Conservation (phyloP, 2,113 vertebrate genomes). For the Paratilapia polleni region DNA sequence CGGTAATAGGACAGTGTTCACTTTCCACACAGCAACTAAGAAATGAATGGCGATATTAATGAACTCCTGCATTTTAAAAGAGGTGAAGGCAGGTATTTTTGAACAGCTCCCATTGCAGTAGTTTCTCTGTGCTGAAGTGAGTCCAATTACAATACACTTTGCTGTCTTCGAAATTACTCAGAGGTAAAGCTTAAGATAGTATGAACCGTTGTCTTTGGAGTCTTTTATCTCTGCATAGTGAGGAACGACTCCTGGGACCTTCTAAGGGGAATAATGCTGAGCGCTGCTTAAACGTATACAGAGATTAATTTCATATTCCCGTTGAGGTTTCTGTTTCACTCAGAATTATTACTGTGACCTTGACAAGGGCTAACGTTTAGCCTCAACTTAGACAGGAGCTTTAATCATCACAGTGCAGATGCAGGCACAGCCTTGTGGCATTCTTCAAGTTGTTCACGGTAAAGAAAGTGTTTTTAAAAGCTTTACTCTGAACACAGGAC, state of each 20-base stretch:
- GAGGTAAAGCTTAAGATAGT: constrained; percentile 48
- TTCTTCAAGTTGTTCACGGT: constrained; percentile 34
- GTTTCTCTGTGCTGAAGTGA: constrained; percentile 20
- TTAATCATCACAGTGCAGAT: constrained; percentile 63
- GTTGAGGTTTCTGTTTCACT: constrained; percentile 62
- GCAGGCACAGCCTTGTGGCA: constrained; percentile 40
- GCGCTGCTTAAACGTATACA: constrained; percentile 57
- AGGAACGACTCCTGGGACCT: constrained; percentile 51
- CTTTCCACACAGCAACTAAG: not conserved
- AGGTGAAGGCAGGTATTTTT: constrained; percentile 10
- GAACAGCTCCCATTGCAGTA: constrained; percentile 3
- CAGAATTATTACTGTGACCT: constrained; percentile 68
- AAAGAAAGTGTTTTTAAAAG: constrained; percentile 38
- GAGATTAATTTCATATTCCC: constrained; percentile 73
- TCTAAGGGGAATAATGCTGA: constrained; percentile 62
- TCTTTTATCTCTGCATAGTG: constrained; percentile 64
- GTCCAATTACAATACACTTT: constrained; percentile 46
- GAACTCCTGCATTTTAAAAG: constrained; percentile 34
- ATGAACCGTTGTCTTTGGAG: constrained; percentile 54
- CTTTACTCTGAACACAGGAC: constrained; percentile 32
- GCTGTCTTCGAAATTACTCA: constrained; percentile 43
- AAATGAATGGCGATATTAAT: constrained; percentile 40
- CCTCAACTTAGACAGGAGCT: constrained; percentile 47
- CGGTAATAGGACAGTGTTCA: constrained; percentile 1
- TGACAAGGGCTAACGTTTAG: constrained; percentile 65